Evolutionary conservation across 2,888 invertebrate species (phyloP), one percentile per base, ranked within the genome.

Genomic region (Oxyscelio sp.): DNA sequence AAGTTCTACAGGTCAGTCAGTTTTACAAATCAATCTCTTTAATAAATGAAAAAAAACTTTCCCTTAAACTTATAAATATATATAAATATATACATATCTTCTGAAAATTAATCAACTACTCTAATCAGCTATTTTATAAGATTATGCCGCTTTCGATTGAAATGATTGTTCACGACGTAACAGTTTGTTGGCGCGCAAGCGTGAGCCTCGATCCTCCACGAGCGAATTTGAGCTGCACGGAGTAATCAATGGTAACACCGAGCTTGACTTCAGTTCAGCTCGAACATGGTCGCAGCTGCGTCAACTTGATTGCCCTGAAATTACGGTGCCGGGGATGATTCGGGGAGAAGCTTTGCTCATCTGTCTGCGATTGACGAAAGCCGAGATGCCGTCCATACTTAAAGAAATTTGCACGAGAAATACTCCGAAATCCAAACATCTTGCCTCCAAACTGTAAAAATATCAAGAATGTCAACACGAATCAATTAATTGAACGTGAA

Each of bases 241-340:
- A 87, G 88, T 88, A 90, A 90, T 90, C 90, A 88, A 90, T 90
- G 89, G 88, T 74, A 34, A 83, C 56, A 81, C 58, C 85, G 59
- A 75, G 71, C 71, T 43, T 45, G 84, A 50, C 59, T 84, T 87
- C 73, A 85, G 78, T 78, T 71, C 22, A 24, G 61, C 63, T 78
- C 54, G 68, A 83, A 83, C 73, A 68, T 66, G 75, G 61, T 73
- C 48, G 73, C 54, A 50, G 48, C 19, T 66, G 63, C 34, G 27
- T 61, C 52, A 19, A 19, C 11, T 2, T 17, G n/a, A 15, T 38
- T 21, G 34, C 43, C 17, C 19, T 38, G 58, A 71, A 59, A 71
- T 66, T 77, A 58, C 15, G n/a, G 45, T 15, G 48, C 65, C 63
- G 65, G 61, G 65, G 34, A 61, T 6, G n/a, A 48, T n/a, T 15